Percentiles rank a stretch among this genome's conserved stretches.
Conservation (phyloP, 2,797 vertebrate genomes). For the Acanthornis magna region DNA sequence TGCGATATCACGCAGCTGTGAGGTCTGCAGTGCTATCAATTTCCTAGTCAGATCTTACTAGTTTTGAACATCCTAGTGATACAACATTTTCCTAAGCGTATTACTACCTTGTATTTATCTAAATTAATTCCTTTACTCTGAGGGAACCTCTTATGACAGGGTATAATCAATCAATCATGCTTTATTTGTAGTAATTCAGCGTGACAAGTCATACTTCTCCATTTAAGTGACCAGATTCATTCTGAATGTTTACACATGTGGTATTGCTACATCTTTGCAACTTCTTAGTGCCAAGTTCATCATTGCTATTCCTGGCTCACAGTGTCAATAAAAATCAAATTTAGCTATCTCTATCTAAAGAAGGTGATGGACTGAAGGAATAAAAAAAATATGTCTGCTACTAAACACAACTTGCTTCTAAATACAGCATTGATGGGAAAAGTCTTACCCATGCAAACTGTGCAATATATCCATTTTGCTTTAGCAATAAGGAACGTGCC, state of each 20-base stretch:
- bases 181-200: conserved; percentile 21
- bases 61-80: background rate
- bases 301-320: background rate
- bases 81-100: conserved; percentile 17
- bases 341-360: background rate
- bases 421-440: background rate
- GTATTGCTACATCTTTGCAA: background rate
- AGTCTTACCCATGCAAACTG: background rate
- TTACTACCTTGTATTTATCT: conserved; percentile 55
- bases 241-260: background rate
- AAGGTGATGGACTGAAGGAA: background rate
- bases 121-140: conserved; percentile 53
- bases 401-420: background rate
- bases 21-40: background rate
- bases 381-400: accelerated
- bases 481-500: background rate
- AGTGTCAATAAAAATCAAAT: background rate
- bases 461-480: background rate
- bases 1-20: background rate
- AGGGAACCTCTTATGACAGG: background rate
- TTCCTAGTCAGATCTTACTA: background rate
- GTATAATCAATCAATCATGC: conserved; percentile 57
- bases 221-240: conserved; percentile 15
- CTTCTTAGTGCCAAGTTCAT: background rate
- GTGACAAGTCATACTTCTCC: background rate